A percentile compares a stretch with the other conserved stretches of the same genome.
Conservation (phyloP, 1,140 invertebrate genomes). For the Olivierus martensii region DNA sequence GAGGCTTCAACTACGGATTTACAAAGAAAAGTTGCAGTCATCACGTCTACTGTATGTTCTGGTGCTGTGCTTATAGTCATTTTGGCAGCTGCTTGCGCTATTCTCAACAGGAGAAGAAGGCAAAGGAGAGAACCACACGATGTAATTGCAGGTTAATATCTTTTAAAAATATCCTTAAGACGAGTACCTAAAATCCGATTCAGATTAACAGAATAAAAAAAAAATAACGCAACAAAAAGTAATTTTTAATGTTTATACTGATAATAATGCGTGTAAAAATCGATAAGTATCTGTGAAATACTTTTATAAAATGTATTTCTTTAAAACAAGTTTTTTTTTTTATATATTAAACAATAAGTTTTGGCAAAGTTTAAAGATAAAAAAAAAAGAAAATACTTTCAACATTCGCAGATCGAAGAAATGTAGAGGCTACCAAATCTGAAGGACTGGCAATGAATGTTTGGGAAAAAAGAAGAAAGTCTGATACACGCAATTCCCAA, state of each 20-base stretch:
- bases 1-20: conserved; percentile 13
- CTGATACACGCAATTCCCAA: conserved; percentile 9
- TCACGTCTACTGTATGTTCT: conserved; percentile 13
- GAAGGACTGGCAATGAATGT: conserved; percentile 12
- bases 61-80: conserved; percentile 12
- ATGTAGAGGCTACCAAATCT: conserved; percentile 10
- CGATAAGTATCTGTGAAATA: too few species aligned
- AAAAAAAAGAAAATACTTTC: too few species aligned
- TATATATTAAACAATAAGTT: too few species aligned
- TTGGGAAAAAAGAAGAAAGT: conserved; percentile 11
- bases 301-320: too few species aligned
- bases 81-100: conserved; percentile 10
- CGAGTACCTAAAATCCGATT: too few species aligned
- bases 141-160: conserved; percentile 3
- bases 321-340: too few species aligned
- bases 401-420: conserved; percentile 7
- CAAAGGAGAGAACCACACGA: conserved; percentile 9
- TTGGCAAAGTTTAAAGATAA: too few species aligned
- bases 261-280: too few species aligned
- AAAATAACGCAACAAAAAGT: too few species aligned
- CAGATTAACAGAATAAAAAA: too few species aligned
- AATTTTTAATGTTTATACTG: too few species aligned
- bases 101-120: conserved; percentile 8
- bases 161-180: too few species aligned
- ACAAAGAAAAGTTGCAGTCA: conserved; percentile 10